Percentiles rank a stretch among this genome's conserved stretches.
These are phyloP conservation scores for Cheilosia variabilis DNA, from an alignment of 2,888 invertebrate species.

Conservation along the genomic window DNA sequence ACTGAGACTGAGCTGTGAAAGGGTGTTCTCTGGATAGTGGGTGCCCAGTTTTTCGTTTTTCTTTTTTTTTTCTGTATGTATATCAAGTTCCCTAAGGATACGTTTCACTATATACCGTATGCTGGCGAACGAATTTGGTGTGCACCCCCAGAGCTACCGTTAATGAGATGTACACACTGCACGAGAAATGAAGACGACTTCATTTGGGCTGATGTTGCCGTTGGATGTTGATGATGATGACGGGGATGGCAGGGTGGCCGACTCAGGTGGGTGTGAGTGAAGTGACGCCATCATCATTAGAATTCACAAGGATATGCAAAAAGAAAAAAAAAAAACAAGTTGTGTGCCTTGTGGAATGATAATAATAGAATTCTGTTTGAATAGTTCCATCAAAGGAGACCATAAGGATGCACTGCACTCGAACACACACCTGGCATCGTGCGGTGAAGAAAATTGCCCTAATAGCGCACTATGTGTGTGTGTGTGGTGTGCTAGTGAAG, in stretches of 20 bases:
- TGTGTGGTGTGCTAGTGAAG: slow-evolving; percentile 54
- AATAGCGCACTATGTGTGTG: slow-evolving; percentile 33
- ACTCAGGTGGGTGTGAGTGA: slow-evolving; percentile 4
- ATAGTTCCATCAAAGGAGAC: slow-evolving; percentile 47
- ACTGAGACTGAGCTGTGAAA: slow-evolving; percentile 23
- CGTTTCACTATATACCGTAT: slow-evolving; percentile 18
- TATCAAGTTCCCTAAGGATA: slow-evolving; percentile 49
- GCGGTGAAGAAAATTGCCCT: slow-evolving; percentile 28
- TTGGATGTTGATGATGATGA: slow-evolving; percentile 10
- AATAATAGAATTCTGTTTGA: slow-evolving; percentile 61
- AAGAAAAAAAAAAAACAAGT: slow-evolving; percentile 23
- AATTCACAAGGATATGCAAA: slow-evolving; percentile 52
- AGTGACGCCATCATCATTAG: slow-evolving; percentile 65
- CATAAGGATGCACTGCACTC: slow-evolving; percentile 32
- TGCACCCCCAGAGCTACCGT: slow-evolving; percentile 62
- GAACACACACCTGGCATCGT: slow-evolving; percentile 40
- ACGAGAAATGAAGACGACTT: slow-evolving; percentile 57
- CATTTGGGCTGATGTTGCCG: slow-evolving; percentile 52
- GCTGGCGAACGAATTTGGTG: slow-evolving; percentile 31
- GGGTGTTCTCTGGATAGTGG: slow-evolving; percentile 25
- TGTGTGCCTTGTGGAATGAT: slow-evolving; percentile 43
- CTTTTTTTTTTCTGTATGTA: slow-evolving; percentile 16
- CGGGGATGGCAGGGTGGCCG: neutral
- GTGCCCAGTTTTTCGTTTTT: slow-evolving; percentile 19
- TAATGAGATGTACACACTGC: slow-evolving; percentile 70